A percentile compares a stretch with the other conserved stretches of the same genome.
phyloP scores from a whole-genome alignment of 2,113 vertebrate species.

The Zonotrichia leucophrys region DNA sequence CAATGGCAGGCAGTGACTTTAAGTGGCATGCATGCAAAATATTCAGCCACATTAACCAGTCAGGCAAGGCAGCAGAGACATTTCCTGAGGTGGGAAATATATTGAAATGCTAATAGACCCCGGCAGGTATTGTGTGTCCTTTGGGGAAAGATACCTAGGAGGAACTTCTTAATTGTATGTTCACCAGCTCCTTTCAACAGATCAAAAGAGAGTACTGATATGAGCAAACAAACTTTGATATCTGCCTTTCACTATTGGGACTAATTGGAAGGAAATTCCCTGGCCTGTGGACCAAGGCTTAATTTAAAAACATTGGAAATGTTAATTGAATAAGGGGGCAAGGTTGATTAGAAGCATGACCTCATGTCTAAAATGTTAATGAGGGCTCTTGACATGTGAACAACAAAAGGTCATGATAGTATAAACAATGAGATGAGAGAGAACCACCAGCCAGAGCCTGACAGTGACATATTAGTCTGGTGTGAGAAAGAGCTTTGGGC shows the following conservation, averaged over 20 bases:
- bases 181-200: slow-evolving; percentile 44
- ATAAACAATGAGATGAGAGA: slow-evolving; percentile 28
- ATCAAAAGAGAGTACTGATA: slow-evolving; percentile 56
- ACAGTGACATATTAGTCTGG: background rate
- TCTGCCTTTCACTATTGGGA: slow-evolving; percentile 27
- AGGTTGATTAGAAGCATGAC: slow-evolving; percentile 40
- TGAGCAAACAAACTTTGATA: slow-evolving; percentile 66
- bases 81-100: slow-evolving; percentile 61
- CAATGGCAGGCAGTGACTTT: background rate
- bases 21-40: slow-evolving; percentile 8
- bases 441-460: background rate
- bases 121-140: slow-evolving; percentile 35
- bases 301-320: slow-evolving; percentile 58
- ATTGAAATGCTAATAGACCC: slow-evolving; percentile 63
- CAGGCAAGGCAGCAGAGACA: slow-evolving; percentile 32
- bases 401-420: slow-evolving; percentile 43
- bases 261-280: slow-evolving; percentile 64
- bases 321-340: slow-evolving; percentile 52
- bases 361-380: slow-evolving; percentile 57
- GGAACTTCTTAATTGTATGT: slow-evolving; percentile 65
- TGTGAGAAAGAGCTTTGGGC: background rate
- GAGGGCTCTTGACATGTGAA: slow-evolving; percentile 22
- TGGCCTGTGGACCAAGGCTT: slow-evolving; percentile 3
- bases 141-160: slow-evolving; percentile 42
- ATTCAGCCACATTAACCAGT: background rate